Base-by-base conservation (phyloP, 2,797 vertebrate genomes). In the Poeciliopsis paucimaculata region DNA sequence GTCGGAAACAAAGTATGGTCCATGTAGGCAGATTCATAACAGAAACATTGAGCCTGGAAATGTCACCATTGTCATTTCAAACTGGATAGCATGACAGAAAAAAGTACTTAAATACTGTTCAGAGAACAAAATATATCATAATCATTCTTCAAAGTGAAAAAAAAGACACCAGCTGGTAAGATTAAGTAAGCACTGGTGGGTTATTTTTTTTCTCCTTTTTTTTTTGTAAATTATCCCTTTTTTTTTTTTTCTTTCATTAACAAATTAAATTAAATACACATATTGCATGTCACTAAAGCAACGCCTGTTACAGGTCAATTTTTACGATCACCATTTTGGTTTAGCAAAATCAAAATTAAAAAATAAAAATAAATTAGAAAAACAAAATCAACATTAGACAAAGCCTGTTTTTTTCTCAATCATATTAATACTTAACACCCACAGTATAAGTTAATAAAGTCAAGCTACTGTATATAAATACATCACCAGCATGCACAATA, bases 391-490 rank as follows among this genome's bases (percentile, higher is more conserved):
- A 96, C 94, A 92, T 94, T 86, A 93, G 94, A 96, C 96, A 95
- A 98, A 97, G 97, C 97, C 96, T 97, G 96, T 95, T 96, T 96
- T 60, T 53, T 53, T 97, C 90, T 96, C 93, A 97, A 96, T 97
- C 97, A 97, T 98, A 98, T 96, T 96, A 98, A 98, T 99, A 99
- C 97, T 96, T 97, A 98, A 99, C 98, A 98, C 96, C 97, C 97
- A 99, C 97, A 97, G 96, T 97, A 98, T 98, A 98, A 98, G 97
- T 98, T 98, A 98, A 98, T 99, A 97, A 98, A 98, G 96, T 97
- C 97, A 98, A 99, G 98, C 98, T 98, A 98, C 97, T 96, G 96
- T 97, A 98, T 98, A 98, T 97, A 98, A 99, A 98, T 99, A 99
- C 98, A 95, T 98, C 98, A 99, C 97, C 96, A 97, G 97, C 98